Evolutionary conservation across 2,113 vertebrate genomes (phyloP), one percentile per base, ranked within the genome.

Genomic region (Phrynocephalus versicolor): DNA sequence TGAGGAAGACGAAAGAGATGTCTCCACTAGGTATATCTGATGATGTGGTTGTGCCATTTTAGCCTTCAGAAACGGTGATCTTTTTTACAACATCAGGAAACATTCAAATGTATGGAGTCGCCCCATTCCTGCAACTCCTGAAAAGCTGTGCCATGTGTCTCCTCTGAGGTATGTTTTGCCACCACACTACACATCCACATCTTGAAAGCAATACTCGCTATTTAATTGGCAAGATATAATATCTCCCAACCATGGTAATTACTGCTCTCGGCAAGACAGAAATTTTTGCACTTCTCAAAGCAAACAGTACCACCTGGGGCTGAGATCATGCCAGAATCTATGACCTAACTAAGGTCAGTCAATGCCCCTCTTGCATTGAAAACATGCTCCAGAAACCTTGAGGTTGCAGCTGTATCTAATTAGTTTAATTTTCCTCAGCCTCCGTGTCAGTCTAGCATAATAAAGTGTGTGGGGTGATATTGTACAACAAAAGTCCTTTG

Each of bases 401-500:
- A 79, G 37, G 82, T 69, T 84, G 84, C 89, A 92, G 89, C 23
- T 88, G 62, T 10, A 91, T 13, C 69, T 93, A 81, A 64, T 90
- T 69, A 87, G 12, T 55, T 62, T 39, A 27, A 76, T 18, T 92
- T 74, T 75, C 64, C 89, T 76, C 78, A 83, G 65, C 86, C 18
- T 86, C 92, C 82, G 82, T 89, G 91, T 88, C 71, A 91, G 37
- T 72, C 21, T 71, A 82, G 60, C 7, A 85, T 25, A 35, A 86
- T 19, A 86, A 79, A 85, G 21, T 37, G 37, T 51, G 76, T 85
- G 84, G 39, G 23, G 30, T 81, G 0, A 12, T 69, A 45, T 82
- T 92, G 70, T 87, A 86, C 45, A 65, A 79, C 67, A 83, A 64
- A 83, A 83, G 74, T 83, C 69, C 57, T 87, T 83, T 87, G 73